Evolutionary conservation across 2,113 vertebrate genomes (phyloP).

Genomic region (Gnathonemus echidnorhynchus): DNA sequence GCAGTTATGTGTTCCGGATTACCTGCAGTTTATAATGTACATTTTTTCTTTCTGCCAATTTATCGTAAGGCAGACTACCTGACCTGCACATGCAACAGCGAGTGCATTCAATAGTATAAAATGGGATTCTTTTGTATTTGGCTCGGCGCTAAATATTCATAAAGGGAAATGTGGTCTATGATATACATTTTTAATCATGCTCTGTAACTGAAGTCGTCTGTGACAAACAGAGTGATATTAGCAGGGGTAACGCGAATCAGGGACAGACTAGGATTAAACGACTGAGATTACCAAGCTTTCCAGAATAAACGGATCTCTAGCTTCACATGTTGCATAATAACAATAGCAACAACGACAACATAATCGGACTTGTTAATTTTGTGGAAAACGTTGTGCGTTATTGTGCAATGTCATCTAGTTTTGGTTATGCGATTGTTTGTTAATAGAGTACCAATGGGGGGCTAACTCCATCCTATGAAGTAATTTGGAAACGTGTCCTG

Average conservation of each 20-base stretch:
- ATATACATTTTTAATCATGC: background rate
- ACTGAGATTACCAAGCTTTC: slow-evolving; percentile 28
- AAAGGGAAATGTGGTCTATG: background rate
- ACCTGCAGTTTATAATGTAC: background rate
- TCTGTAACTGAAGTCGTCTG: slow-evolving; percentile 26
- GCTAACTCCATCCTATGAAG: background rate
- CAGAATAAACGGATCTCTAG: slow-evolving; percentile 7
- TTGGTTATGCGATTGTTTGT: background rate
- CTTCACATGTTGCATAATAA: background rate
- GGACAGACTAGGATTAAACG: slow-evolving; percentile 33
- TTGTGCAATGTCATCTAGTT: background rate
- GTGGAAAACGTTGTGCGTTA: background rate
- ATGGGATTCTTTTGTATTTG: background rate
- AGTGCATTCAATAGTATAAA: background rate
- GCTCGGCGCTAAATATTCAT: background rate
- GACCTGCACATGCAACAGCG: background rate
- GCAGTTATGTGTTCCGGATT: background rate
- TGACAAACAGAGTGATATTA: slow-evolving; percentile 11
- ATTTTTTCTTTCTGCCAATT: background rate
- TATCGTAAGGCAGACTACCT: background rate
- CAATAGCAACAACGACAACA: background rate
- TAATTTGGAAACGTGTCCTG: background rate
- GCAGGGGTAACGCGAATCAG: slow-evolving; percentile 16
- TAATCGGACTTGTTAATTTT: background rate
- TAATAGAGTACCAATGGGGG: background rate